Conservation (phyloP, 2,888 invertebrate genomes). For the Dasysyrphus tricinctus region DNA sequence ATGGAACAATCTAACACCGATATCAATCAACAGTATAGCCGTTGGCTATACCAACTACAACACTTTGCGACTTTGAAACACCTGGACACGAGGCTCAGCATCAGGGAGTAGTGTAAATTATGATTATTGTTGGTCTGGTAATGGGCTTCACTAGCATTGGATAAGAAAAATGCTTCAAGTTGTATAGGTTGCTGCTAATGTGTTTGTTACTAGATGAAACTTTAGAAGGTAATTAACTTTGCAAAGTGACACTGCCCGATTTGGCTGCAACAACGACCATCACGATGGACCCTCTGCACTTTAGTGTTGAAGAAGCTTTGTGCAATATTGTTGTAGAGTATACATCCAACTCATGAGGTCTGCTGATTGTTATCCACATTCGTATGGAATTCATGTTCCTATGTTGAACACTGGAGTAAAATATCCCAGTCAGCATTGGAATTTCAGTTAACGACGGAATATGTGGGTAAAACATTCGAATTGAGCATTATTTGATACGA, state of each 20-base stretch:
- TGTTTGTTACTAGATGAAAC: constrained; percentile 41
- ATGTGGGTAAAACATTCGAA: constrained; percentile 3
- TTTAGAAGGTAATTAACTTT: constrained; percentile 62
- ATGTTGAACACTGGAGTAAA: background rate
- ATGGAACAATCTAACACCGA: constrained; percentile 67
- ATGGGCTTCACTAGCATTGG: constrained; percentile 17
- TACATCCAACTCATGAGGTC: constrained; percentile 11
- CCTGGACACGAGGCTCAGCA: constrained; percentile 22
- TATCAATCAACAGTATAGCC: constrained; percentile 46
- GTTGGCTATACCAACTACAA: background rate
- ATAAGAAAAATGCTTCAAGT: constrained; percentile 32
- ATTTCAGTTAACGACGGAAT: constrained; percentile 37
- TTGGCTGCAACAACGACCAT: background rate
- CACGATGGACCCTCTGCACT: background rate
- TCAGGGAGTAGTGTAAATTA: constrained; percentile 58
- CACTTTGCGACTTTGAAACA: constrained; percentile 15
- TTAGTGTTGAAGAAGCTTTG: constrained; percentile 41
- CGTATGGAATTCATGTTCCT: constrained; percentile 58
- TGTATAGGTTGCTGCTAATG: constrained; percentile 41
- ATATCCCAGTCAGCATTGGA: constrained; percentile 17
- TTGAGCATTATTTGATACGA: background rate
- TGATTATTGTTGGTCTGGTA: constrained; percentile 50
- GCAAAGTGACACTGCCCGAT: constrained; percentile 10
- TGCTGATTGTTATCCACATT: constrained; percentile 57
- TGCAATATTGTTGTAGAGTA: background rate